phyloP scores from a whole-genome alignment of 2,797 vertebrate species.

The Bryconaethiops microstoma region DNA sequence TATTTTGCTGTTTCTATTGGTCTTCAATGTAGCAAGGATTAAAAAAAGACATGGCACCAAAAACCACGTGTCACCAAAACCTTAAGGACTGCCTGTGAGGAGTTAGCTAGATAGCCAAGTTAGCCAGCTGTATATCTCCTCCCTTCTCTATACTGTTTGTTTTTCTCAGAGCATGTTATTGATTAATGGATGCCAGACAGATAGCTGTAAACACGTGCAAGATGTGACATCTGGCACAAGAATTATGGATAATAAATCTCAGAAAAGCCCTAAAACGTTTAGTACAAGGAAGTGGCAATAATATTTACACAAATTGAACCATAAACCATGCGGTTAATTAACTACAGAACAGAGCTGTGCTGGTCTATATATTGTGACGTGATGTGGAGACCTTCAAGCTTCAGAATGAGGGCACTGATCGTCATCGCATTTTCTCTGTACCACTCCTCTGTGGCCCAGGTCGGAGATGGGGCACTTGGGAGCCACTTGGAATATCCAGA shows the following conservation, averaged over 20 bases:
- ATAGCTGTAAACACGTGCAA: background rate
- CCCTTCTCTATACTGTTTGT: too few relatives aligned
- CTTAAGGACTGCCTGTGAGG: background rate
- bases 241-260: background rate
- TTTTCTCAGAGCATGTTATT: background rate
- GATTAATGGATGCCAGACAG: background rate
- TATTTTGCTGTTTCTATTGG: too few relatives aligned
- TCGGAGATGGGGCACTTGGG: background rate
- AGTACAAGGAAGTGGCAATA: background rate
- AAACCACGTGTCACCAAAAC: too few relatives aligned
- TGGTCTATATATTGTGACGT: background rate
- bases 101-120: background rate
- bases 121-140: background rate
- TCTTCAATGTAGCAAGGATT: too few relatives aligned
- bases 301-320: background rate
- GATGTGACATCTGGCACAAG: background rate
- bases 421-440: conserved; percentile 7
- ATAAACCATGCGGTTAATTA: background rate
- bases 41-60: too few relatives aligned
- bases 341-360: background rate
- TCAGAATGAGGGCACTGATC: conserved; percentile 19
- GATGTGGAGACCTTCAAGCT: background rate
- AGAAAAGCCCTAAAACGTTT: background rate
- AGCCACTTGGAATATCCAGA: background rate
- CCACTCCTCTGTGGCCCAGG: background rate